A percentile compares a stretch with the other conserved stretches of the same genome.
phyloP scores from a whole-genome alignment of 92 coral and sea anemone genomes.

The Chrysogorgia sp. region DNA sequence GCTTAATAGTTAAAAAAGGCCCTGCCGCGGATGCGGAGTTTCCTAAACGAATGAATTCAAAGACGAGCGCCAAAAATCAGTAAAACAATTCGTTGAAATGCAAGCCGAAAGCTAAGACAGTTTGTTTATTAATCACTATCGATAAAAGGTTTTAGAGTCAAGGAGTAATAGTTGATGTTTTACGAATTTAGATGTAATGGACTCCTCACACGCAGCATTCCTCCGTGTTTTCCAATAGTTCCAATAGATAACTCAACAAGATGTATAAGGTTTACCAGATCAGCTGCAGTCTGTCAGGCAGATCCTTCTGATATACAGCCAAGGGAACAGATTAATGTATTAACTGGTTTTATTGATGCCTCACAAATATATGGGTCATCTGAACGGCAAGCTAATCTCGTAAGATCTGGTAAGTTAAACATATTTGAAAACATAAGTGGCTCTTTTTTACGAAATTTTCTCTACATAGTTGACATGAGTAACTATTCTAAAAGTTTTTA shows the following conservation, averaged over 20 bases:
- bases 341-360: constrained; percentile 26
- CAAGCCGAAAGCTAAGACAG: too few species aligned
- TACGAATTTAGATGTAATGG: constrained; percentile 13
- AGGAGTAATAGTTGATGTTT: background rate
- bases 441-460: background rate
- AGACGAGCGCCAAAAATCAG: too few species aligned
- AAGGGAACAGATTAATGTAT: constrained; percentile 35
- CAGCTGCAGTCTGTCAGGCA: constrained; percentile 35
- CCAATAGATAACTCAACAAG: constrained; percentile 1
- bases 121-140: too few species aligned
- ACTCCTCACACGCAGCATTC: background rate
- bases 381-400: background rate
- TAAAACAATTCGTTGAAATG: too few species aligned
- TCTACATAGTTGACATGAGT: too few species aligned
- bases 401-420: constrained; percentile 19
- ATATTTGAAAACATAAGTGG: background rate
- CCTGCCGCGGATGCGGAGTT: too few species aligned
- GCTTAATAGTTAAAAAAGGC: too few species aligned
- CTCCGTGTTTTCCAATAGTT: constrained; percentile 38
- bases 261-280: constrained; percentile 19
- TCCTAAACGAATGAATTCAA: too few species aligned
- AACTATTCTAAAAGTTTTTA: too few species aligned
- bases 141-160: too few species aligned
- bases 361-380: constrained; percentile 39
- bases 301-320: constrained; percentile 29